These are phyloP conservation scores for Bryconaethiops microstoma DNA, from an alignment of 2,797 vertebrate species.

Conservation along the genomic window DNA sequence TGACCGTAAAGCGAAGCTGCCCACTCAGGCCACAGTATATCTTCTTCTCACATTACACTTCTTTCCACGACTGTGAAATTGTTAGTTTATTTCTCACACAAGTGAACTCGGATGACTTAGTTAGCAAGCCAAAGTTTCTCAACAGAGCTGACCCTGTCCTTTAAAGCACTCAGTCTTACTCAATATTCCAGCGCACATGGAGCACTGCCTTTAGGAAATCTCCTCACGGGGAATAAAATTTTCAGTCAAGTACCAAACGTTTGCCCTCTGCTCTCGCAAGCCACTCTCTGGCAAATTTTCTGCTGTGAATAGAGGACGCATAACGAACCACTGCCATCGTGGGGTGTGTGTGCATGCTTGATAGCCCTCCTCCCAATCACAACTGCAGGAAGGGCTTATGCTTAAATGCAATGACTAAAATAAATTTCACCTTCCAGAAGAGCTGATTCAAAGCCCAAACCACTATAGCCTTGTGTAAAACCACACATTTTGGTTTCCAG, in stretches of 20 bases:
- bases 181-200: not conserved
- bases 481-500: not conserved
- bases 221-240: not conserved
- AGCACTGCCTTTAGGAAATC: conserved; percentile 11
- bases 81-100: conserved; percentile 12
- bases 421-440: conserved; percentile 3
- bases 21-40: conserved; percentile 13
- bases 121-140: conserved; percentile 17
- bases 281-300: not conserved
- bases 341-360: not conserved
- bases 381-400: conserved; percentile 9
- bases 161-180: conserved; percentile 20
- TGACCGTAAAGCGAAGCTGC: conserved; percentile 17
- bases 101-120: not conserved
- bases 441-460: not conserved
- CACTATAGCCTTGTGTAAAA: not conserved
- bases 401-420: conserved; percentile 15
- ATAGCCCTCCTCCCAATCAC: not conserved
- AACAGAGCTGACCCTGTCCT: conserved; percentile 6
- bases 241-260: not conserved
- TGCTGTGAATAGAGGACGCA: conserved; percentile 11
- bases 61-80: conserved; percentile 28
- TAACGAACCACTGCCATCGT: not conserved
- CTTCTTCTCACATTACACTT: conserved; percentile 18
- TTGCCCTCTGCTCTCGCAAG: conserved; percentile 4